Percentiles rank a stretch among this genome's conserved stretches.
phyloP scores from a whole-genome alignment of 92 coral and sea anemone species.

The Desmophyllum pertusum region DNA sequence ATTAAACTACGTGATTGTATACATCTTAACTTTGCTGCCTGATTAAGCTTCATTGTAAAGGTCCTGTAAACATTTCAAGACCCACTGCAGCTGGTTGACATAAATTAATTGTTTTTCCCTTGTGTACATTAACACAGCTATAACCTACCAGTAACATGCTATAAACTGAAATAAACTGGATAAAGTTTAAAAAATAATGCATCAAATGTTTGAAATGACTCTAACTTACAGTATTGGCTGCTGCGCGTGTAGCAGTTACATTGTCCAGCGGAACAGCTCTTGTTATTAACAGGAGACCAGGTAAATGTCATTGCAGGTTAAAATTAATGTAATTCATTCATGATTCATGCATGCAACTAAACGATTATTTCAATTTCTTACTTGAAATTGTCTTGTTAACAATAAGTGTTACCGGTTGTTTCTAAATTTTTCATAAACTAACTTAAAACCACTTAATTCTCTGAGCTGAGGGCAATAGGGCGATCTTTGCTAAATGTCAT shows the following conservation, averaged over 20 bases:
- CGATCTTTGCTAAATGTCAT: too few species aligned
- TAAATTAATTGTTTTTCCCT: too few species aligned
- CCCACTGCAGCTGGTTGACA: too few species aligned
- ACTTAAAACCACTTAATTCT: not conserved
- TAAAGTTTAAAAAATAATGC: not conserved
- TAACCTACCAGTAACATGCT: not conserved
- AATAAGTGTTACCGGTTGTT: not conserved
- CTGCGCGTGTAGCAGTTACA: constrained; percentile 26
- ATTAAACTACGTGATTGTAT: too few species aligned
- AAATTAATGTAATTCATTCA: not conserved
- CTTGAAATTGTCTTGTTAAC: not conserved
- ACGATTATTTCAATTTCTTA: not conserved
- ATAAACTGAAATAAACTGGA: not conserved
- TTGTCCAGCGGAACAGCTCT: constrained; percentile 39
- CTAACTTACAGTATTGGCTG: constrained; percentile 40
- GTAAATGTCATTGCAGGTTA: not conserved
- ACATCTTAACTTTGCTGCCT: too few species aligned
- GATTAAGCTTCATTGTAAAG: too few species aligned
- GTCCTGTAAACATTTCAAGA: too few species aligned
- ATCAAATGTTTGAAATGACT: constrained; percentile 23
- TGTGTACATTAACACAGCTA: not conserved
- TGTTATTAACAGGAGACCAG: constrained; percentile 40
- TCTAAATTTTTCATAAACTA: not conserved
- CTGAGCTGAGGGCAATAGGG: not conserved
- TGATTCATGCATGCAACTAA: not conserved